Conservation (phyloP, 2,797 vertebrate genomes). For the Leptoclinus maculatus region DNA sequence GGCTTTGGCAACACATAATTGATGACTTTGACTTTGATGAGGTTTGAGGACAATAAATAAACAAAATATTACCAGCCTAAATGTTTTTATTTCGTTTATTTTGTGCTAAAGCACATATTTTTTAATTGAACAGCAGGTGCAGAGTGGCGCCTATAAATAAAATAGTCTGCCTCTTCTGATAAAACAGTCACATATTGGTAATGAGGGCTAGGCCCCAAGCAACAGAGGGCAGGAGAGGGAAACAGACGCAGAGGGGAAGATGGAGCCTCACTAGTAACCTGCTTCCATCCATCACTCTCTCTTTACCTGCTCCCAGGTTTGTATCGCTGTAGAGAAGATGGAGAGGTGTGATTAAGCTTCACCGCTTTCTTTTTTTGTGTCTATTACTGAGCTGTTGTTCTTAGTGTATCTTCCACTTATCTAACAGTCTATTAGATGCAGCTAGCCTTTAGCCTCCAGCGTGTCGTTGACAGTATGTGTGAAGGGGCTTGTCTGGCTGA, state of each 20-base stretch:
- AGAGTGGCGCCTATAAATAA: neutral
- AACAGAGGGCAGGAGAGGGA: neutral
- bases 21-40: conserved; percentile 1
- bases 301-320: conserved; percentile 10
- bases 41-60: neutral
- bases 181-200: neutral
- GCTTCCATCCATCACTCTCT: conserved; percentile 24
- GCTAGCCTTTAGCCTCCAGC: conserved; percentile 34
- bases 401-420: conserved; percentile 4
- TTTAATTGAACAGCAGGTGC: neutral
- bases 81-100: neutral
- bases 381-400: conserved; percentile 12
- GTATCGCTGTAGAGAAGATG: conserved; percentile 25
- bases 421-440: conserved; percentile 34
- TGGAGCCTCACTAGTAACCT: neutral
- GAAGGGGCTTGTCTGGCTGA: conserved; percentile 57
- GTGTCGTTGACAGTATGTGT: conserved; percentile 48
- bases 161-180: neutral
- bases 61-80: neutral
- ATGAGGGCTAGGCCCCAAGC: neutral
- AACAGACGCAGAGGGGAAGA: neutral
- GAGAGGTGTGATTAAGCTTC: conserved; percentile 42
- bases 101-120: neutral
- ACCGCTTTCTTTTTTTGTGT: neutral
- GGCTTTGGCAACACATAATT: neutral